phyloP scores from a whole-genome alignment of 1,140 invertebrate species.

The Drosophila lacertosa region DNA sequence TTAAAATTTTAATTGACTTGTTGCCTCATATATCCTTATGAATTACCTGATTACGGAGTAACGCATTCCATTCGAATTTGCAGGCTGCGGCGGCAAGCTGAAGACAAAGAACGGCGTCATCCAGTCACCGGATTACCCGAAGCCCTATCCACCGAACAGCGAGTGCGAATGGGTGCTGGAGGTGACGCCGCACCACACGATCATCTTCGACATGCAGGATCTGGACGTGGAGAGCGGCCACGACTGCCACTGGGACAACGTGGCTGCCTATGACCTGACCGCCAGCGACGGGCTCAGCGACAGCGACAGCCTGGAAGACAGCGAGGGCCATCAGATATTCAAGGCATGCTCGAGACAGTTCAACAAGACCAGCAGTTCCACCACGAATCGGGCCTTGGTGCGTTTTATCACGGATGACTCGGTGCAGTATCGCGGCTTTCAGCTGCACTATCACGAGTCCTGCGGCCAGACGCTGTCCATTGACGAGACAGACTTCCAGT shows the following conservation, averaged over 20 bases:
- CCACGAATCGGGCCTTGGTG: conserved; percentile 56
- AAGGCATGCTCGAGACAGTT: too few species aligned
- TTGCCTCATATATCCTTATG: too few species aligned
- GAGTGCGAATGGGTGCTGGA: conserved; percentile 91
- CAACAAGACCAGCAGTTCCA: too few species aligned
- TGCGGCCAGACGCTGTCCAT: conserved; percentile 89
- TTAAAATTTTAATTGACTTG: too few species aligned
- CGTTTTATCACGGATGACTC: conserved; percentile 65
- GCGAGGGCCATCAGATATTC: conserved; percentile 48
- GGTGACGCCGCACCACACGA: conserved; percentile 87
- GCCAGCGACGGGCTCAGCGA: conserved; percentile 1
- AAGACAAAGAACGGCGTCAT: conserved; percentile 52
- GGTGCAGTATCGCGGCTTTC: conserved; percentile 53
- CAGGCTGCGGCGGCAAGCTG: conserved; percentile 69
- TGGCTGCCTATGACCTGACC: conserved; percentile 72
- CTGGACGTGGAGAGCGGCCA: conserved; percentile 87
- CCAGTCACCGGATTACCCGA: conserved; percentile 88
- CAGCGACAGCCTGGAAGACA: conserved; percentile 38
- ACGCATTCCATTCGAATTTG: too few species aligned
- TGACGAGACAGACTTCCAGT: conserved; percentile 50
- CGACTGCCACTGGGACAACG: conserved; percentile 86
- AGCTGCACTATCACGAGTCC: conserved; percentile 69
- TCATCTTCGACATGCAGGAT: conserved; percentile 84
- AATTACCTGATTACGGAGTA: too few species aligned
- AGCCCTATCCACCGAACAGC: conserved; percentile 88